A percentile compares a stretch with the other conserved stretches of the same genome.
Conservation (phyloP, 2,888 invertebrate genomes). For the Hypomecis punctinalis region DNA sequence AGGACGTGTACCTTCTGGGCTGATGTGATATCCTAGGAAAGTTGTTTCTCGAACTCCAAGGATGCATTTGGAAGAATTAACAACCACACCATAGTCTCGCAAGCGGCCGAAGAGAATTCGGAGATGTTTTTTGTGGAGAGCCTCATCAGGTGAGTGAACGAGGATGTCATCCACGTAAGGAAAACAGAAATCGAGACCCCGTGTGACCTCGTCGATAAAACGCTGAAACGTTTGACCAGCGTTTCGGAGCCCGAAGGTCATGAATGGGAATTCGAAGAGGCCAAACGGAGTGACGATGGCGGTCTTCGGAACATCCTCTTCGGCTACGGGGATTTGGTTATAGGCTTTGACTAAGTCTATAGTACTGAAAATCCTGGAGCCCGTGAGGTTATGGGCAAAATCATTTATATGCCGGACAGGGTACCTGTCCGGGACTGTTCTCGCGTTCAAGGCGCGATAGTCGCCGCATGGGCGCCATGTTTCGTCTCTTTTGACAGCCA, state of each 20-base stretch:
- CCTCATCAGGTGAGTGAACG: slow-evolving; percentile 32
- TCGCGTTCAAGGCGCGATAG: slow-evolving; percentile 49
- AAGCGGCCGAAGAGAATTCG: slow-evolving; percentile 28
- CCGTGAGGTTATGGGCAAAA: slow-evolving; percentile 8
- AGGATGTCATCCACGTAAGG: slow-evolving; percentile 56
- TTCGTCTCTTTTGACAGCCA: slow-evolving; percentile 19
- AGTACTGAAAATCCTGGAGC: slow-evolving; percentile 10
- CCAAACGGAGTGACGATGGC: slow-evolving; percentile 50
- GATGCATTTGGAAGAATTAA: slow-evolving; percentile 29
- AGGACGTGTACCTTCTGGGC: slow-evolving; percentile 4
- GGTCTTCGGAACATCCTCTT: slow-evolving; percentile 55
- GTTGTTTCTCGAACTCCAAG: slow-evolving; percentile 13
- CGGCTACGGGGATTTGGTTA: slow-evolving; percentile 58
- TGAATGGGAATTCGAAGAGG: slow-evolving; percentile 51
- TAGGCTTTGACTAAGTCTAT: slow-evolving; percentile 48
- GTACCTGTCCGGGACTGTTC: slow-evolving; percentile 47
- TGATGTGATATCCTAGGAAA: slow-evolving; percentile 14
- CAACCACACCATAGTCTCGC: slow-evolving; percentile 28
- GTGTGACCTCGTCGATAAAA: slow-evolving; percentile 35
- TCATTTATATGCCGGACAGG: slow-evolving; percentile 36
- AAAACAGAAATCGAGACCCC: slow-evolving; percentile 53
- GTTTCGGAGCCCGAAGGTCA: slow-evolving; percentile 51
- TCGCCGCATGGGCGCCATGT: slow-evolving; percentile 52
- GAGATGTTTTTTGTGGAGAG: slow-evolving; percentile 36
- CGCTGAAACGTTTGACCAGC: background rate